These are phyloP conservation scores for Brachionus angularis DNA, from an alignment of 1,140 invertebrate genomes.

Conservation along the genomic window DNA sequence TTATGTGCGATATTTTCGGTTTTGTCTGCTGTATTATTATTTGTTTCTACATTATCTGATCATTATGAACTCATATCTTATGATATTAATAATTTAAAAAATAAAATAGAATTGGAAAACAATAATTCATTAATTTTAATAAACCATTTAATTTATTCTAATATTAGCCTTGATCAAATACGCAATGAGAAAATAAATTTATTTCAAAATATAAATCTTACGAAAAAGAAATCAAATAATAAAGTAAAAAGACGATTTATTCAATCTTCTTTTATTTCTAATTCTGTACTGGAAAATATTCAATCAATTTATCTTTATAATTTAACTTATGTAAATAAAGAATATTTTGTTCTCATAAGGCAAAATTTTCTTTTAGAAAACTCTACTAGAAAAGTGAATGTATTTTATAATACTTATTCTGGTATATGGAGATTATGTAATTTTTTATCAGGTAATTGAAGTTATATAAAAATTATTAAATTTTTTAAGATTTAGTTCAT, in stretches of 20 bases:
- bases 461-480: no score
- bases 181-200: background rate
- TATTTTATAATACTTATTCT: slow-evolving; percentile 3
- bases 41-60: slow-evolving; percentile 25
- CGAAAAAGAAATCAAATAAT: background rate
- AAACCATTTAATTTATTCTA: background rate
- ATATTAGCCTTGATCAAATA: background rate
- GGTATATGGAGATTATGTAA: slow-evolving; percentile 41
- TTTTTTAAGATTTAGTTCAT: background rate
- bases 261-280: background rate
- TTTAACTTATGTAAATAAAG: background rate
- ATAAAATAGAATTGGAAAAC: background rate
- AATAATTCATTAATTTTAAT: no score
- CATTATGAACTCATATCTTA: slow-evolving; percentile 26
- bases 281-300: no score
- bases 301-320: slow-evolving; percentile 3
- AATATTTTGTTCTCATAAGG: background rate
- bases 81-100: slow-evolving; percentile 8
- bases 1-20: slow-evolving; percentile 35
- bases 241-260: slow-evolving; percentile 20
- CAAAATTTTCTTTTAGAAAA: background rate
- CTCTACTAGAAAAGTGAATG: background rate
- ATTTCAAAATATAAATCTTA: background rate
- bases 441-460: slow-evolving; percentile 4
- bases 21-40: slow-evolving; percentile 2